Evolutionary conservation across 2,888 invertebrate genomes (phyloP), one percentile per base, ranked within the genome.

Genomic region (Uloborus plumipes): DNA sequence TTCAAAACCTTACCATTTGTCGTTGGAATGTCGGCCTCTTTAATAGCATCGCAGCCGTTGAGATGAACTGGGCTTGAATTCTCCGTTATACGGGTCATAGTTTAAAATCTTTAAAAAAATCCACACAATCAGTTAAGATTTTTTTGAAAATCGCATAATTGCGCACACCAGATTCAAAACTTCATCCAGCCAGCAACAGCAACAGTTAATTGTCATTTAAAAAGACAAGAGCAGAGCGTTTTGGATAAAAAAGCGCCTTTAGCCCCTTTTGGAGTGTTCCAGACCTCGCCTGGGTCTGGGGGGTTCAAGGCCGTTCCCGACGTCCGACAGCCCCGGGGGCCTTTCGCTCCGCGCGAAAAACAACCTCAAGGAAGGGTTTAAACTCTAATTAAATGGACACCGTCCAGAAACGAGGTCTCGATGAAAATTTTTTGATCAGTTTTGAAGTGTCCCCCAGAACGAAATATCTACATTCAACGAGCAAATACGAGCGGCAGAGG

Each of bases 401-500:
- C 1, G 3, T 39, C 39, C 7, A 39, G 50, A 53, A 78, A 75
- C 64, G 64, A 55, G 18, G 39, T 11, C 39, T 39, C 6, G 7
- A 39, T 49, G 49, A 58, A 70, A 81, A 3, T 74, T 81, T 81
- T 81, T 76, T 69, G 59, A 67, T 69, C 67, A 18, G 50, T 39
- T 39, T 64, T 75, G 70, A 81, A 74, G 80, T 81, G 80, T 71
- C 64, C 65, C 70, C 62, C 31, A 58, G 55, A 61, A 31, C 70
- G 77, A 78, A 78, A 78, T 78, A 78, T 78, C 71, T 71, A 51
- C 77, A 71, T 39, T 78, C 77, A 78, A 78, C 77, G 70, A 78
- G 64, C 70, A 50, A 58, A 71, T 61, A 78, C 65, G 71, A 65
- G 55, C 39, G 55, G 53, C 20, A 20, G 39, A 39, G 64, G 55